Evolutionary conservation across 2,888 invertebrate species (phyloP), one percentile per base, ranked within the genome.

Genomic region (Cosmia pyralina): DNA sequence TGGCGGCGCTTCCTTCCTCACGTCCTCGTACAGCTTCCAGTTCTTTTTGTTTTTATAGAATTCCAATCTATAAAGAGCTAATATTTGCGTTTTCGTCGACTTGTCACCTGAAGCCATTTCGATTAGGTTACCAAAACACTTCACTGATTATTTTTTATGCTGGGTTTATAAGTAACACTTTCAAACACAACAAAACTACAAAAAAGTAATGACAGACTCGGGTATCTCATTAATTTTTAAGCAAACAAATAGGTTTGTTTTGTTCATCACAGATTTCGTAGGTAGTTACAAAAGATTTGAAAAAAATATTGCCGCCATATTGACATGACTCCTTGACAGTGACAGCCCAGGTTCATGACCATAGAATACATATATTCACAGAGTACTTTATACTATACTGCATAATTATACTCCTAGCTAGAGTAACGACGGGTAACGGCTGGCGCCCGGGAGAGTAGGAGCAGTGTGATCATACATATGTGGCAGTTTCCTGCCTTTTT

Each of bases 41-140:
- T 90, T 91, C 34, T 90, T 91, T 72, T 93, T 90, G 41, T 93
- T 93, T 72, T 88, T 91, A 72, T 94, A 94, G 74, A 93, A 93
- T 69, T 94, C 92, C 4, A 94, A 87, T 19, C 88, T 90, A 62
- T 91, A 92, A 13, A 94, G 89, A 5, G 93, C 91, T 41, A 88
- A 57, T 52, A 93, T 70, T 44, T 92, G 91, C 0, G 88, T 57
- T 68, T 89, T 67, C 4, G 50, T 44, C 3, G 52, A n/a, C 15
- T 78, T 17, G 38, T 48, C 64, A 7, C 34, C 59, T 15, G 73
- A 69, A 41, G 52, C 69, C 83, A 83, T 83, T 66, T 50, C 52
- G 44, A 57, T 34, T 58, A 41, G 3, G 8, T 15, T 44, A 46
- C 1, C 34, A n/a, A 75, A 65, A 67, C 67, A 67, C 57, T 76